A percentile compares a stretch with the other conserved stretches of the same genome.
Conservation (phyloP, 2,797 vertebrate species). For the Gymnothorax reevesii region DNA sequence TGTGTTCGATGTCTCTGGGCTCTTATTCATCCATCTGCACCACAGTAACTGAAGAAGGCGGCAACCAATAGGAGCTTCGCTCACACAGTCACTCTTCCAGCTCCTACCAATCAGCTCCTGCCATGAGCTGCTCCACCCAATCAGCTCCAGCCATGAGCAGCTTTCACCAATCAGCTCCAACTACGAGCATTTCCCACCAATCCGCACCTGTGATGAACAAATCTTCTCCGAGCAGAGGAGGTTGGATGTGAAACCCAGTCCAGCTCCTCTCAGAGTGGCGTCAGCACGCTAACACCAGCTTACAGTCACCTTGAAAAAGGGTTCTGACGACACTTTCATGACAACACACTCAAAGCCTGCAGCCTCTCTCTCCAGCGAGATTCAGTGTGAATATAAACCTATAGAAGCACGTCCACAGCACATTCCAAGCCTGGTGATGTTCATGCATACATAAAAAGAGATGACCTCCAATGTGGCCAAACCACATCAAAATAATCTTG, state of each 20-base stretch:
- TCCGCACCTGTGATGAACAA: background rate
- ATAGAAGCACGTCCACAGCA: too few species aligned
- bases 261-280: background rate
- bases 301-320: slow-evolving; percentile 21
- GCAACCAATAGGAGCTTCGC: background rate
- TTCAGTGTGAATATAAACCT: background rate
- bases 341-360: background rate
- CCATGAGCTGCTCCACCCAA: background rate
- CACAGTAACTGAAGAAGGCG: background rate
- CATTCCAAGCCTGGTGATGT: too few species aligned
- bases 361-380: background rate
- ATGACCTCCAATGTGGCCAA: background rate
- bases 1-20: background rate
- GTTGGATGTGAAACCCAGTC: background rate
- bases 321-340: background rate
- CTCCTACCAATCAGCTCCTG: background rate
- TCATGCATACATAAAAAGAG: too few species aligned
- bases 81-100: background rate
- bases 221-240: background rate
- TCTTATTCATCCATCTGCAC: background rate
- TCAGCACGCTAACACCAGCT: background rate
- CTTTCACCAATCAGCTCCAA: background rate
- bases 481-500: background rate
- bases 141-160: background rate
- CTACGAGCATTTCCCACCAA: background rate